Evolutionary conservation across 2,113 vertebrate species (phyloP).

Genomic region (Tachysurus vachellii): DNA sequence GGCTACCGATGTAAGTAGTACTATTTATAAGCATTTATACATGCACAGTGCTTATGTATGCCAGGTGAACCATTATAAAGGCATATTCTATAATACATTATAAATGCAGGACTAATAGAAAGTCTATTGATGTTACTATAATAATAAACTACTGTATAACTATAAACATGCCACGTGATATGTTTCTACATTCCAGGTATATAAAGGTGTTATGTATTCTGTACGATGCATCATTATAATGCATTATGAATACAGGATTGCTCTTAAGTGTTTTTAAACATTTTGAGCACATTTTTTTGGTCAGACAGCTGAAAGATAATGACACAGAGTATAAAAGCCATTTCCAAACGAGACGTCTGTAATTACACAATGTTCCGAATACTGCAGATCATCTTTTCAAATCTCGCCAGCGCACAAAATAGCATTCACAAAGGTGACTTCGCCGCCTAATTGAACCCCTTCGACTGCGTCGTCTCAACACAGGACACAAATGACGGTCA

Average conservation of each 20-base stretch:
- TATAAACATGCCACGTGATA: background rate
- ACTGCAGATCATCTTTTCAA: constrained; percentile 6
- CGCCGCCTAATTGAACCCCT: constrained; percentile 2
- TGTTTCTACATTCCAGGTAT: background rate
- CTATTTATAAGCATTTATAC: background rate
- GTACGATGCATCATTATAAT: background rate
- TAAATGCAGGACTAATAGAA: background rate
- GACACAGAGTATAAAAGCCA: background rate
- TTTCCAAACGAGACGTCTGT: background rate
- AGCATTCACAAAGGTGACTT: constrained; percentile 8
- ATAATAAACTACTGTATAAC: background rate
- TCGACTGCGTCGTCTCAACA: background rate
- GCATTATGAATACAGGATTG: background rate
- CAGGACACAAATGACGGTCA: background rate
- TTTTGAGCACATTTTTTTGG: background rate
- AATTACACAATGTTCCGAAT: background rate
- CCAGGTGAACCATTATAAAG: background rate
- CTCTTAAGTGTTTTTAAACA: background rate
- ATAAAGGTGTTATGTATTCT: background rate
- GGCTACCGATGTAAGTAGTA: background rate
- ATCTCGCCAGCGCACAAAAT: background rate
- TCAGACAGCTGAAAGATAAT: background rate
- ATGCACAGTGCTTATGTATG: background rate
- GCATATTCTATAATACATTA: background rate
- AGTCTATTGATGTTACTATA: too few relatives aligned